Conservation (phyloP, 2,888 invertebrate species). For the Rhagophthalmus giganteus region DNA sequence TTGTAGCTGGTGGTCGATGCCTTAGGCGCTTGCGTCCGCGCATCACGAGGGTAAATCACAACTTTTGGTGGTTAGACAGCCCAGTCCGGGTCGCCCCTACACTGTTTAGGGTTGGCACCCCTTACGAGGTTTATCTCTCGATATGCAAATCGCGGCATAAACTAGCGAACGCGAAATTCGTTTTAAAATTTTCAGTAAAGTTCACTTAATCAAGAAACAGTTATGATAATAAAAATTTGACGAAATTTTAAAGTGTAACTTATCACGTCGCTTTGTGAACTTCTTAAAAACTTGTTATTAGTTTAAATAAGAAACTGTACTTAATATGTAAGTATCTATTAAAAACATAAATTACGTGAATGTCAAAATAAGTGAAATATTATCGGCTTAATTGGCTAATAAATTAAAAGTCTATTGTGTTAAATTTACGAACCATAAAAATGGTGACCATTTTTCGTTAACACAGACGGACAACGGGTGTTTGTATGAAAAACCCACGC, state of each 20-base stretch:
- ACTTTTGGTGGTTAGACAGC: conserved; percentile 39
- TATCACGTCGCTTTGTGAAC: not conserved
- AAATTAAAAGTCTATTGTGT: too few species aligned
- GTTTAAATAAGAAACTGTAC: not conserved
- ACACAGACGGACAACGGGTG: too few species aligned
- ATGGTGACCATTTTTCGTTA: too few species aligned
- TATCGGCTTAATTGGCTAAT: too few species aligned
- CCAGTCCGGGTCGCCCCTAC: conserved; percentile 36
- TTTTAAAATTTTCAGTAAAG: conserved; percentile 16
- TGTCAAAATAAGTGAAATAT: too few species aligned
- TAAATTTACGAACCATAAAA: too few species aligned
- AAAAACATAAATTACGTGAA: too few species aligned
- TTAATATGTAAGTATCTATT: not conserved
- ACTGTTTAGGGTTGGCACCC: conserved; percentile 35
- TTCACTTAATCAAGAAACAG: not conserved
- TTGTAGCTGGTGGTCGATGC: conserved; percentile 22
- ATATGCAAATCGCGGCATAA: conserved; percentile 30
- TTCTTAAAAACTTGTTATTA: not conserved
- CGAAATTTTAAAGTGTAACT: not conserved
- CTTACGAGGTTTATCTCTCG: conserved; percentile 27
- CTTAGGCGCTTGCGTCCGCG: conserved; percentile 36
- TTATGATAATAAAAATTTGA: not conserved
- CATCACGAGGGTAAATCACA: conserved; percentile 37
- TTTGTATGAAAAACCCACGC: too few species aligned
- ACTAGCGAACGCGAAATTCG: conserved; percentile 14